These are phyloP conservation scores for Oasisia sp. DNA, from an alignment of 2,888 invertebrate genomes.

Conservation along the genomic window DNA sequence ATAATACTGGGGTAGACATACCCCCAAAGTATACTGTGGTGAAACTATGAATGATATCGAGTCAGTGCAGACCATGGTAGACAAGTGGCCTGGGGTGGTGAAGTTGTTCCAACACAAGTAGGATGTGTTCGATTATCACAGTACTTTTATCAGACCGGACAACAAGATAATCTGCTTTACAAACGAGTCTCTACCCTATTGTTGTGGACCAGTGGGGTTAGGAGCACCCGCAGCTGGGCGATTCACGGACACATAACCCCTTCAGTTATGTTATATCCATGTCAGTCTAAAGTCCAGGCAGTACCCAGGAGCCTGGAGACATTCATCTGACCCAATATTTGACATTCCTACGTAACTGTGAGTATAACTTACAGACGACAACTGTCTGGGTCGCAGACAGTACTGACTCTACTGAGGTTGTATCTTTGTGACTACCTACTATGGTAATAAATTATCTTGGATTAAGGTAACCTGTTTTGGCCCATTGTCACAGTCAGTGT, in stretches of 20 bases:
- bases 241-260: neutral
- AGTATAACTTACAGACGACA: neutral
- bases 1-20: no score
- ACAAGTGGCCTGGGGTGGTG: no score
- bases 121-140: no score
- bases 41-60: no score
- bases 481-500: neutral
- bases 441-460: neutral
- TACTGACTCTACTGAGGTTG: neutral
- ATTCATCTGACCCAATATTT: neutral
- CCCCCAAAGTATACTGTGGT: no score
- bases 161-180: no score
- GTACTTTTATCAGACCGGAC: no score
- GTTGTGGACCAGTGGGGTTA: no score
- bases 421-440: neutral
- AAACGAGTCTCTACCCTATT: no score
- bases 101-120: no score
- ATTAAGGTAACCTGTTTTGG: neutral
- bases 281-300: neutral
- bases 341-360: neutral
- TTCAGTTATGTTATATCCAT: neutral
- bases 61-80: no score
- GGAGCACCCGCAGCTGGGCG: neutral
- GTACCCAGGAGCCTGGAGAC: neutral
- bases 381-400: neutral